Evolutionary conservation across 1,140 invertebrate species (phyloP), one percentile per base, ranked within the genome.

Genomic region (Globodera ellingtonae): DNA sequence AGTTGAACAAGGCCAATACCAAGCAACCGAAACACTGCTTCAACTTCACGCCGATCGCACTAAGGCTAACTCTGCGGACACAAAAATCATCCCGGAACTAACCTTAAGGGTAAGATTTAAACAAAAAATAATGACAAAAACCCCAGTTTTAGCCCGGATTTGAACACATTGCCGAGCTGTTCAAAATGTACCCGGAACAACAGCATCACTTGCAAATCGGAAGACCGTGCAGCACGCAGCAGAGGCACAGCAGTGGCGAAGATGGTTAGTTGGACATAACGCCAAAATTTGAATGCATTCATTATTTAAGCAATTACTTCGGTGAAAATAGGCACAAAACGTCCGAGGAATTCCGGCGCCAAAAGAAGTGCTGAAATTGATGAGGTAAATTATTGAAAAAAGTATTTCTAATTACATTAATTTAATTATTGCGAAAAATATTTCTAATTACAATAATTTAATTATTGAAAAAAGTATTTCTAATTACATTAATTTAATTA

Each of bases 151-250:
- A 76, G 75, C 56, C 56, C 18, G 75, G 75, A 35, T 62, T 76
- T 65, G 75, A 24, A 59, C 21, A 62, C 24, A 67, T 76, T 15
- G 44, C 21, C 15, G n/a, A 62, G 47, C 75, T 77, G 65, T 77
- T 77, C 59, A 65, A 69, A 21, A 62, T 44, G 69, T 65, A 62
- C 67, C 75, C 75, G 48, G 75, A 77, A 67, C 65, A 77, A 67
- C 75, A 77, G 10, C 65, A 67, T 35, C 35, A n/a, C 18, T 44
- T 21, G 65, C 24, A 35, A 44, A 70, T 47, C n/a, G 67, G 67
- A 9, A 70, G 67, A 44, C n/a, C 67, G 67, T 70, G 67, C 67
- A 70, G 46, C 35, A 47, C 9, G 66, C 66, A 69, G 21, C n/a
- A 69, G 35, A 44, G 35, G 66, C 21, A 69, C 21, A 24, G n/a